Conservation (phyloP, 2,888 invertebrate species). For the Leptinotarsa rubiginosa region DNA sequence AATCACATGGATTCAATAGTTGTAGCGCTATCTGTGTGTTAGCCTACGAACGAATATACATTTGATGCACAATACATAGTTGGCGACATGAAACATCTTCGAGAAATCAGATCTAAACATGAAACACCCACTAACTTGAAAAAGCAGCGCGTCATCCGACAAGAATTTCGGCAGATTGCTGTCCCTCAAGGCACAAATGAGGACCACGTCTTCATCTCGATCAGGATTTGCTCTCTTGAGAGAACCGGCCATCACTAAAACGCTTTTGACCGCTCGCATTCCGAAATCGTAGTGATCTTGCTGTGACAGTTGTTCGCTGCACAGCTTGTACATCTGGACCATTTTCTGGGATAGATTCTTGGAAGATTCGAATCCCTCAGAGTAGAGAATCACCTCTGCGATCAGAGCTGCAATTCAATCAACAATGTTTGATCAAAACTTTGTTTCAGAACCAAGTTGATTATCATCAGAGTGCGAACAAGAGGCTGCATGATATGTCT, state of each 20-base stretch:
- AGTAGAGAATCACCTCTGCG: conserved; percentile 92
- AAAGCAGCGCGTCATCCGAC: conserved; percentile 84
- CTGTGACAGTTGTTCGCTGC: conserved; percentile 90
- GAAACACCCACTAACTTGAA: conserved; percentile 68
- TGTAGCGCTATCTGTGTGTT: too few relatives aligned
- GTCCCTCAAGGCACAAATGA: conserved; percentile 88
- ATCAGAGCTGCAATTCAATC: conserved; percentile 74
- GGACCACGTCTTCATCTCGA: conserved; percentile 84
- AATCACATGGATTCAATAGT: too few relatives aligned
- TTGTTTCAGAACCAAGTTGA: conserved; percentile 17
- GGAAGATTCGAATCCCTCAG: conserved; percentile 92
- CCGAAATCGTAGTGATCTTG: conserved; percentile 95
- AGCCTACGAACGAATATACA: too few relatives aligned
- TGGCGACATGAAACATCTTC: too few relatives aligned
- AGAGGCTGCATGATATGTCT: too few relatives aligned
- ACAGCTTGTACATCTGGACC: conserved; percentile 93
- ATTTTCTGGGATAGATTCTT: conserved; percentile 89
- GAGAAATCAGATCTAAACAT: too few relatives aligned
- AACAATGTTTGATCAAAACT: not conserved
- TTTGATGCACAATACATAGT: too few relatives aligned
- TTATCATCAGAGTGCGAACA: too few relatives aligned
- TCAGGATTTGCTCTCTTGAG: conserved; percentile 87
- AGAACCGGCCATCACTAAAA: conserved; percentile 92
- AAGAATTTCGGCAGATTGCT: conserved; percentile 92
- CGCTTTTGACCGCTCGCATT: conserved; percentile 94